A percentile compares a stretch with the other conserved stretches of the same genome.
Evolutionary conservation across 1,140 invertebrate species (phyloP).

Genomic region (Paramacrobiotus metropolitanus): DNA sequence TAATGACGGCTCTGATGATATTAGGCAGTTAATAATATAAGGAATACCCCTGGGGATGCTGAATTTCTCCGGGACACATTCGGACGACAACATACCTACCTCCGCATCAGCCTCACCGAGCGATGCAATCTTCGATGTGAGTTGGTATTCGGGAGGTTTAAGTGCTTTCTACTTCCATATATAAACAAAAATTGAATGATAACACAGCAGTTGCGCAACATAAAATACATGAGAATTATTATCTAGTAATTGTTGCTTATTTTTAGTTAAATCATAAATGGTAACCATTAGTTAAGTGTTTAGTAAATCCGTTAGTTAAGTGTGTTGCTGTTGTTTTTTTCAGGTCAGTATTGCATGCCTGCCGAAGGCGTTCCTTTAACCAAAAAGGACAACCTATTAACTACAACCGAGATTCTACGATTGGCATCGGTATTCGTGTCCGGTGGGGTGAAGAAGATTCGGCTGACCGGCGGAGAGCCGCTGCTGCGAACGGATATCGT

Average conservation of each 20-base stretch:
- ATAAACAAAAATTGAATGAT: no score
- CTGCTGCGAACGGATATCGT: conserved; percentile 62
- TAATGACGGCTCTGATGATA: no score
- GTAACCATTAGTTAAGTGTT: no score
- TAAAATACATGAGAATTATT: no score
- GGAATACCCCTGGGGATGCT: no score
- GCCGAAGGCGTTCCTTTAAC: conserved; percentile 67
- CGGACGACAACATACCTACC: conserved; percentile 65
- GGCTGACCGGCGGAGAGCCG: conserved; percentile 89
- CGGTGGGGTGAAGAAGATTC: conserved; percentile 69
- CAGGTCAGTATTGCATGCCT: conserved; percentile 87
- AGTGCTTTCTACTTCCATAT: no score
- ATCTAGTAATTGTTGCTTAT: no score
- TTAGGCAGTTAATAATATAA: no score
- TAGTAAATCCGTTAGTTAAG: conserved; percentile 5
- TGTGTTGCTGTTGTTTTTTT: conserved; percentile 9
- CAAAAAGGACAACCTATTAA: conserved; percentile 44
- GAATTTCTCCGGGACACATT: conserved; percentile 44
- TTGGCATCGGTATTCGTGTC: conserved; percentile 59
- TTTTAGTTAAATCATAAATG: no score
- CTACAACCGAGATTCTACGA: conserved; percentile 53
- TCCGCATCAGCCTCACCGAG: conserved; percentile 85
- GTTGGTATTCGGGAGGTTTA: no score
- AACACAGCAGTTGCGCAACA: no score
- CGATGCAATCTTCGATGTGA: conserved; percentile 86